Conservation (phyloP, 2,113 vertebrate species). For the sheep (Ovis aries) region DNA sequence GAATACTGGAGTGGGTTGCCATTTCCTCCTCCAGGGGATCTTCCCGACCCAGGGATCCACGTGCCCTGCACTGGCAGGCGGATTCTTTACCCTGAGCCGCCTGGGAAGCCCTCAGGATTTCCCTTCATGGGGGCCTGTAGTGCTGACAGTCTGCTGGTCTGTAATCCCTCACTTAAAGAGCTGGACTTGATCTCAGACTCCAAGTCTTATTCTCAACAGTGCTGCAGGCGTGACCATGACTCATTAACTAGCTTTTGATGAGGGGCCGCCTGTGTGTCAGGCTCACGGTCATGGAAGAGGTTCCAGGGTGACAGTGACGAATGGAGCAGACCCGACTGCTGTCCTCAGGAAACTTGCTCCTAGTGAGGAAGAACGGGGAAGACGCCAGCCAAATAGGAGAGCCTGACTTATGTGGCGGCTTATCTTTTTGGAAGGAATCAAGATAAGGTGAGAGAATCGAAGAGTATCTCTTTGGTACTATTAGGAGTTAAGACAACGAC, state of each 20-base stretch:
- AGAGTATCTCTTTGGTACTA: not conserved
- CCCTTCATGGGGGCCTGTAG: not conserved
- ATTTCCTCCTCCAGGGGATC: not conserved
- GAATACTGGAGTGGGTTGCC: not conserved
- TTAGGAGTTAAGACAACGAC: no score
- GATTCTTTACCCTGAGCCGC: not conserved
- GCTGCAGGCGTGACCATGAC: accelerated
- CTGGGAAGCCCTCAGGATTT: not conserved
- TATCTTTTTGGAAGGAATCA: not conserved
- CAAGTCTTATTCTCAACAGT: not conserved
- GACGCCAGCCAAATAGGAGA: accelerated
- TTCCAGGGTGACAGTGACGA: not conserved
- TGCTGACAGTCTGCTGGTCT: not conserved
- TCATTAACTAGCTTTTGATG: not conserved
- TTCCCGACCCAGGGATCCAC: not conserved
- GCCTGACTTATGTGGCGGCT: not conserved
- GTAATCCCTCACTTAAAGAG: not conserved
- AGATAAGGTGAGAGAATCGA: not conserved
- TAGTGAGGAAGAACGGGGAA: not conserved
- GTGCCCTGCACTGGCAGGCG: not conserved
- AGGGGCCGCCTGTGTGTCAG: no score
- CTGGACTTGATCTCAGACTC: not conserved
- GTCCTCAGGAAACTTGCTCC: not conserved
- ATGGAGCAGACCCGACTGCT: accelerated
- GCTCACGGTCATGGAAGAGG: accelerated